Base-by-base conservation (phyloP, 2,888 invertebrate species). In the Ichneumoninae sp. region DNA sequence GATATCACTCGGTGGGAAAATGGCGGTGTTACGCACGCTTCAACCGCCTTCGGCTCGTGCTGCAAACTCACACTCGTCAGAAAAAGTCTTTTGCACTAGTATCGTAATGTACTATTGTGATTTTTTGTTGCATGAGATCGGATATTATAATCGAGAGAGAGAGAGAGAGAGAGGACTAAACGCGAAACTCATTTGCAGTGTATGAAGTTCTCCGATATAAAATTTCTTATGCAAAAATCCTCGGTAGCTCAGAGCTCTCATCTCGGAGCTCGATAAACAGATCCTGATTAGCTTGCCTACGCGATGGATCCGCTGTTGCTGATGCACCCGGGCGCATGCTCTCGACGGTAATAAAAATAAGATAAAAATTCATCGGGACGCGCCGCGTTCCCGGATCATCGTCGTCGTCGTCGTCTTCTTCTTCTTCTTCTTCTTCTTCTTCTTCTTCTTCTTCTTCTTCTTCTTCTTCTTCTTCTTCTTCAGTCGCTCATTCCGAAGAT, bases 251-350 rank as follows among this genome's bases (percentile, higher is more conserved):
- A 60, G 50, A 26, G 54, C 40, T 70, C 50, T 19, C n/a, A 47
- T 33, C 44, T n/a, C 13, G 71, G 78, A 60, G 22, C 79, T 68
- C 85, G 85, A 85, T 85, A 82, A 85, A 85, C 85, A 76, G 79
- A 85, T 82, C 76, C 83, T 86, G 86, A 86, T 86, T 86, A 86
- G 86, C 73, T 86, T 82, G 79, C 85, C 86, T 84, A 86, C 82
- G 81, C 81, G 78, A 60, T 70, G 57, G 60, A 22, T 83, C 73
- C 60, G 30, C 60, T 74, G 70, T 70, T 76, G 47, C 75, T 16
- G 73, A 73, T 81, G 79, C 57, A 69, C 44, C 70, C 70, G 76
- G 75, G 76, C 82, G 84, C 85, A 85, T 84, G 60, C 82, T 76
- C 82, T 76, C 80, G 69, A 73, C 77, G 77, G 30, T 22, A 75